Base-by-base conservation (phyloP, 2,888 invertebrate genomes). In the Zhuqinia jingwanae region DNA sequence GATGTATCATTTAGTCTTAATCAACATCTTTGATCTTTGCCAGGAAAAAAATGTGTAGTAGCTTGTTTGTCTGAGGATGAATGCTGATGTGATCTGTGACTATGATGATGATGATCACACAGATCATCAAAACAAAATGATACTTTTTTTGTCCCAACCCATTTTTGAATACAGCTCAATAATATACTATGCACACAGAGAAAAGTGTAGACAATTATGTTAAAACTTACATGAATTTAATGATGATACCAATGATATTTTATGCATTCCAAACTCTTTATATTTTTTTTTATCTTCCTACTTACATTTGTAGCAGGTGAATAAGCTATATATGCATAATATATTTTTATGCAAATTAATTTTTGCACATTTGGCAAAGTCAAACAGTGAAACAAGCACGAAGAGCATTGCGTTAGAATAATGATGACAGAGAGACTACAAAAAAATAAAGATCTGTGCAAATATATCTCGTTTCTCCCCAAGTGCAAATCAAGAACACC, bases 331-430 rank as follows among this genome's bases (percentile, higher is more conserved):
- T 30, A 30, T n/a, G 63, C 30, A n/a, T 63, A 10, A 13, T 6
- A 20, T 30, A 30, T 63, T 73, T 76, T 83, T 83, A 83, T 83
- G 83, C 76, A 76, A 83, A 83, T 83, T 83, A 65, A 76, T 76
- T 76, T 63, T 50, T 81, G 76, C 65, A 58, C 53, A 83, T 65
- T 83, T 83, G 65, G 60, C 63, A 75, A 76, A 63, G 13, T 20
- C 53, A 80, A n/a, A n/a, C n/a, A n/a, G n/a, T n/a, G n/a, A 60
- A 77, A 30, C 8, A n/a, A 53, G n/a, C n/a, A 58, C 20, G 65
- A 82, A 5, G 8, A 63, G 10, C 27, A 47, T n/a, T 36, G 53
- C 63, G 20, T 65, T 17, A 47, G n/a, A n/a, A n/a, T n/a, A n/a
- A 25, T n/a, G n/a, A n/a, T n/a, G n/a, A n/a, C n/a, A n/a, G n/a